A percentile compares a stretch with the other conserved stretches of the same genome.
These are phyloP conservation scores for Fratercula arctica DNA, from an alignment of 2,797 vertebrate genomes.

Conservation along the genomic window DNA sequence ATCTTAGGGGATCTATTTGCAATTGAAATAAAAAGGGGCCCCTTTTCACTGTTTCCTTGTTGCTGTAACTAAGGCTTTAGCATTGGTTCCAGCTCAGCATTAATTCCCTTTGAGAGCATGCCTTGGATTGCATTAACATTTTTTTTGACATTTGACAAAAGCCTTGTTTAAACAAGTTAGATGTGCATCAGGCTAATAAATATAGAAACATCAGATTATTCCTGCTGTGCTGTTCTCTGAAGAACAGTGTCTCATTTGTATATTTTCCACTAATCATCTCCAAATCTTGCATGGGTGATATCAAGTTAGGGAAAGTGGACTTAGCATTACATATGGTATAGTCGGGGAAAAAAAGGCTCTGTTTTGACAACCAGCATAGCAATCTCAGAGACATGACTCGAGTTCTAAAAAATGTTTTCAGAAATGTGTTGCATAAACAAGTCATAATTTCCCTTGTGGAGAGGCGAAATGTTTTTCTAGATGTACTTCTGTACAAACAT, in stretches of 20 bases:
- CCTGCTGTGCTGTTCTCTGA: conserved; percentile 21
- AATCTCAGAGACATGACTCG: conserved; percentile 61
- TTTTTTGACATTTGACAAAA: conserved; percentile 44
- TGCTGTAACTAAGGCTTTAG: conserved; percentile 20
- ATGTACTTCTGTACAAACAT: background rate
- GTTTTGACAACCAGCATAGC: conserved; percentile 68
- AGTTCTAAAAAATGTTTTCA: conserved; percentile 68
- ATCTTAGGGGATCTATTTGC: background rate
- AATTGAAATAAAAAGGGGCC: background rate
- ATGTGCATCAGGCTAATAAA: conserved; percentile 55
- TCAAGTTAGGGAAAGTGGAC: conserved; percentile 46
- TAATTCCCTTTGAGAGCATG: conserved; percentile 53
- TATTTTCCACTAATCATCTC: conserved; percentile 56
- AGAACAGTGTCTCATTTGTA: conserved; percentile 45
- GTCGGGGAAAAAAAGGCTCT: conserved; percentile 41
- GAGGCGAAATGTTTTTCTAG: conserved; percentile 41
- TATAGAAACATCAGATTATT: background rate
- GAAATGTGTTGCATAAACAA: conserved; percentile 69
- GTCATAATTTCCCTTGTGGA: conserved; percentile 53
- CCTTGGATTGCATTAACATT: conserved; percentile 29
- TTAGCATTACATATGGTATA: conserved; percentile 51
- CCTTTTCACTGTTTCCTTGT: background rate
- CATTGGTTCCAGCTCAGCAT: conserved; percentile 16
- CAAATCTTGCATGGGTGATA: conserved; percentile 44
- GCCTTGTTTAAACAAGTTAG: conserved; percentile 52